Percentiles rank a stretch among this genome's conserved stretches.
phyloP scores from a whole-genome alignment of 1,140 invertebrate species.

The Chironomus tepperi region DNA sequence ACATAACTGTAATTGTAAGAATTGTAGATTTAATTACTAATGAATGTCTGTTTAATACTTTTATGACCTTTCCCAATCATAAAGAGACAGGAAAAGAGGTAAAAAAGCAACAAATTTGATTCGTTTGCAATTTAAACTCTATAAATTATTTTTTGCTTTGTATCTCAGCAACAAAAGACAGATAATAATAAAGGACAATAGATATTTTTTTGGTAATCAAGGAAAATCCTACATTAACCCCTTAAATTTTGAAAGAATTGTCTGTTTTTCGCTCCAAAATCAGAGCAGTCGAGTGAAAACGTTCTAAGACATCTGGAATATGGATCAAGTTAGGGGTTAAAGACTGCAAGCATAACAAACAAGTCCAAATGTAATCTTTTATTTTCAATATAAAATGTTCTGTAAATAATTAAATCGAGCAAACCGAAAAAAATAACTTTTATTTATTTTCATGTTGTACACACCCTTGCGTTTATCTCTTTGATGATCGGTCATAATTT shows the following conservation, averaged over 20 bases:
- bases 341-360: slow-evolving; percentile 1
- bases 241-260: background rate
- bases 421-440: background rate
- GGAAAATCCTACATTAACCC: background rate
- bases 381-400: background rate
- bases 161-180: too few relatives aligned
- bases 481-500: slow-evolving; percentile 22
- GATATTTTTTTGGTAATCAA: background rate
- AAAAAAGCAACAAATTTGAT: too few relatives aligned
- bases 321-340: background rate
- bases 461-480: slow-evolving; percentile 23
- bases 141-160: too few relatives aligned
- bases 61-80: too few relatives aligned
- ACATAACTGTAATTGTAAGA: too few relatives aligned
- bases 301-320: background rate
- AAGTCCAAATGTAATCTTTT: slow-evolving; percentile 5
- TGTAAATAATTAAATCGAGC: slow-evolving; percentile 9
- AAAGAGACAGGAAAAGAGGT: too few relatives aligned
- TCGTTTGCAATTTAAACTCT: too few relatives aligned
- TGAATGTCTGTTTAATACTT: too few relatives aligned
- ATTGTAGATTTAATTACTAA: too few relatives aligned
- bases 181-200: too few relatives aligned
- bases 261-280: slow-evolving; percentile 4
- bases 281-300: background rate
- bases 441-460: background rate